Evolutionary conservation across 2,797 vertebrate species (phyloP).

Genomic region (Nannoperca australis): DNA sequence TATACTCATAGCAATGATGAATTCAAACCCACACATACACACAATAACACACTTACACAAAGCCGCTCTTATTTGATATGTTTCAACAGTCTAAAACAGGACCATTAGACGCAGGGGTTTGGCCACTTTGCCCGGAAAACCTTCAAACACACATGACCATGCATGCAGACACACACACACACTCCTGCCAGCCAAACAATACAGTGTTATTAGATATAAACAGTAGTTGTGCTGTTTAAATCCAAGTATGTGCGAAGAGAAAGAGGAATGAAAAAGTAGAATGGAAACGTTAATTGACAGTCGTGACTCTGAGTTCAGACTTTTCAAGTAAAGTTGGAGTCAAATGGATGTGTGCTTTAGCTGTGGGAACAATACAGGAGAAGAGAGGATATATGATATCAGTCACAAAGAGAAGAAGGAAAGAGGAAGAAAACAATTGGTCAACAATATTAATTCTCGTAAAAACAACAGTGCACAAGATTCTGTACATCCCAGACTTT

Average conservation of each 20-base stretch:
- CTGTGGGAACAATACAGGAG: neutral
- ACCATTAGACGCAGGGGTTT: conserved; percentile 40
- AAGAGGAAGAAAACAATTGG: conserved; percentile 26
- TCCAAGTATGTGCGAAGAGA: conserved; percentile 47
- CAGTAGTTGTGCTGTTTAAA: conserved; percentile 56
- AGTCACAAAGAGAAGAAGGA: conserved; percentile 14
- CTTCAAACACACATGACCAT: conserved; percentile 1
- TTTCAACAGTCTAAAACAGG: conserved; percentile 52
- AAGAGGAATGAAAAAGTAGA: conserved; percentile 16
- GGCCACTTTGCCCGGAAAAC: conserved; percentile 43
- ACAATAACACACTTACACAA: neutral
- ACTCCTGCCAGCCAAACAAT: conserved; percentile 20
- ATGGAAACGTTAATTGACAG: conserved; percentile 44
- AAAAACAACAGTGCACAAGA: neutral
- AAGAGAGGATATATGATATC: conserved; percentile 6
- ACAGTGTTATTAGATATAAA: conserved; percentile 20
- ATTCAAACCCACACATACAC: neutral
- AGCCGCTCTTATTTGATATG: conserved; percentile 35
- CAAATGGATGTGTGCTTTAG: conserved; percentile 54
- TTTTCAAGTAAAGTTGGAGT: conserved; percentile 43
- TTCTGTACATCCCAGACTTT: conserved; percentile 56
- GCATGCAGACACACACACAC: conserved; percentile 11
- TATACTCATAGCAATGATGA: neutral
- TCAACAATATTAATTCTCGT: conserved; percentile 22
- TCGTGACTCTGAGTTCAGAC: conserved; percentile 50